Conservation (phyloP, 2,888 invertebrate species). For the Limnephilus auricula region DNA sequence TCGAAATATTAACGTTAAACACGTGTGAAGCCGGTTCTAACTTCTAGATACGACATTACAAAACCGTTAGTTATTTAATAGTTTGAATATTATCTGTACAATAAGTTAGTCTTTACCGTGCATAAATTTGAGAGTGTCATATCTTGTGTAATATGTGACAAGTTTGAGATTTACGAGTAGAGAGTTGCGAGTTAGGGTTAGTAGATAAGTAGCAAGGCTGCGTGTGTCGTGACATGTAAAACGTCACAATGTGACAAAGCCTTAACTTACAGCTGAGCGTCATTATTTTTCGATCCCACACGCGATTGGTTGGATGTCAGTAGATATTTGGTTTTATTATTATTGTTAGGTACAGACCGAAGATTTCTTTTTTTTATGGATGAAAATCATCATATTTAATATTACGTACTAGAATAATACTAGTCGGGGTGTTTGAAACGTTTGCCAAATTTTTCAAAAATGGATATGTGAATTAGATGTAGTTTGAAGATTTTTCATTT, state of each 20-base stretch:
- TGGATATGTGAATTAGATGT: no score
- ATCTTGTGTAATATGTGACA: not conserved
- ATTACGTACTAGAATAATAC: not conserved
- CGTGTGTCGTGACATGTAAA: not conserved
- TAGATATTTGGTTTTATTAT: not conserved
- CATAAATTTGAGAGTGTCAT: not conserved
- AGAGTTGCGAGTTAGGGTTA: not conserved
- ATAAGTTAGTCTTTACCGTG: not conserved
- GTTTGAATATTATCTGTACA: not conserved
- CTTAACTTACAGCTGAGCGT: not conserved
- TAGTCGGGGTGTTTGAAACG: no score
- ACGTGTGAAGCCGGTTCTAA: not conserved
- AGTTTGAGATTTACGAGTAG: constrained; percentile 2
- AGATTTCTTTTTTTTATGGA: not conserved
- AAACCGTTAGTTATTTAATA: not conserved
- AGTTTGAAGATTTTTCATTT: no score
- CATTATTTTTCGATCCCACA: not conserved
- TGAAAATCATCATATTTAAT: not conserved
- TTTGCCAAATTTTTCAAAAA: no score
- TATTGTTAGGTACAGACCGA: not conserved
- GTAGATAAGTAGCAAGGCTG: not conserved
- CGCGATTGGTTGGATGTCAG: not conserved
- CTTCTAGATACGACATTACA: not conserved
- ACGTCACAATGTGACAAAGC: constrained; percentile 19
- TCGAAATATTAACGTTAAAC: no score